These are phyloP conservation scores for Hesperia comma DNA, from an alignment of 2,888 invertebrate species.

Conservation along the genomic window DNA sequence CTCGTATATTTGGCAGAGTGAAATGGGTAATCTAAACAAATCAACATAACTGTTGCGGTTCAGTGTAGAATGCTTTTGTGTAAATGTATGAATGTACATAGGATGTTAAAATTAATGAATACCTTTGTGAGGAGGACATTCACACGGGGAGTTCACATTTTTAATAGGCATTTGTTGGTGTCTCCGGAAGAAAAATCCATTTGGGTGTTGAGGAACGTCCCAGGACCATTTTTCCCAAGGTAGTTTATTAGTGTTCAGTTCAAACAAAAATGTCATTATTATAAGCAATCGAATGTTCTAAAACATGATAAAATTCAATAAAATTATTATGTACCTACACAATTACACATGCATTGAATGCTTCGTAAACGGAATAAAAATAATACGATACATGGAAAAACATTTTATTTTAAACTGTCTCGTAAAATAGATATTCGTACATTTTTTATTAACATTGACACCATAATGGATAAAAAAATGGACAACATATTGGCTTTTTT, in stretches of 20 bases:
- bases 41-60: background rate
- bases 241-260: background rate
- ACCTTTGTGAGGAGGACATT: conserved; percentile 64
- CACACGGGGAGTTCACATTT: conserved; percentile 45
- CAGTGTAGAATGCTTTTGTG: no score
- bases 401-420: background rate
- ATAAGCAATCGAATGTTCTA: conserved; percentile 15
- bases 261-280: background rate
- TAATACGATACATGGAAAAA: no score
- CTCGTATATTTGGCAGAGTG: background rate
- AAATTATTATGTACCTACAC: background rate
- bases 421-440: background rate
- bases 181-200: conserved; percentile 47
- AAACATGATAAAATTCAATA: conserved; percentile 6
- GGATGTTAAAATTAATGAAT: conserved; percentile 5
- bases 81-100: no score
- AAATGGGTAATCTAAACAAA: background rate
- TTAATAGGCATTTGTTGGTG: conserved; percentile 46
- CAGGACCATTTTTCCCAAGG: conserved; percentile 53
- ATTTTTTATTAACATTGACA: background rate
- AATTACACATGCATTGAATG: no score
- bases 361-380: no score
- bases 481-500: background rate
- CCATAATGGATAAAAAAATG: background rate
- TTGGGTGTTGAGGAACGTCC: conserved; percentile 45